Conservation (phyloP, 2,113 vertebrate genomes). For the Phocoena sinus region DNA sequence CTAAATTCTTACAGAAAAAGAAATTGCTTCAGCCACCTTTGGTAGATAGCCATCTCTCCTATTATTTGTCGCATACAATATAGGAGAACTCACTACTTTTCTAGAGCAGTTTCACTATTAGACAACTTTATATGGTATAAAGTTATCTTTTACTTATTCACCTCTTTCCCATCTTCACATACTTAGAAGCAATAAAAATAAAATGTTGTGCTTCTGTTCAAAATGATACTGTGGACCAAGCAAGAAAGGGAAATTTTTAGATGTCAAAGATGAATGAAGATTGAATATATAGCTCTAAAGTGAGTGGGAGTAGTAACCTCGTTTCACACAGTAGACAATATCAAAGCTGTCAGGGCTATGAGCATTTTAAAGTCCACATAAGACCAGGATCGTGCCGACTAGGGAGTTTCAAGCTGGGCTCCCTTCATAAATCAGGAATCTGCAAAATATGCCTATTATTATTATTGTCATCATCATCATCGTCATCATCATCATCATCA, state of each 20-base stretch:
- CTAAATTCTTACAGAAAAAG: not conserved
- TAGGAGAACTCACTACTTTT: not conserved
- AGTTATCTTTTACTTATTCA: not conserved
- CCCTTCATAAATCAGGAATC: not conserved
- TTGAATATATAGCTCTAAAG: not conserved
- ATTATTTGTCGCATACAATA: not conserved
- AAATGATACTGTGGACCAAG: not conserved
- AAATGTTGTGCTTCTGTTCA: not conserved
- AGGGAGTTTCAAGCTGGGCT: not conserved
- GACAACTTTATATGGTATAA: not conserved
- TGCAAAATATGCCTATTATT: not conserved
- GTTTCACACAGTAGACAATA: not conserved
- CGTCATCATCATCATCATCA: too few species aligned
- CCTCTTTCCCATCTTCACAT: not conserved
- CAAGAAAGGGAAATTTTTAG: not conserved
- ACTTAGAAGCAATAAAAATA: constrained; percentile 13
- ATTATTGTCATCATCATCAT: too few species aligned
- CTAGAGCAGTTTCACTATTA: not conserved
- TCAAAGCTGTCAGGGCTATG: not conserved
- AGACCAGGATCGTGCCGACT: not conserved
- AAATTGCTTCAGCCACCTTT: not conserved
- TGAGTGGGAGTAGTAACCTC: not conserved
- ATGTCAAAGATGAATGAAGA: not conserved
- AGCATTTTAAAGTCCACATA: not conserved
- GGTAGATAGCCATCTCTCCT: not conserved